Base-by-base conservation (phyloP, 2,797 vertebrate genomes). In the Parambassis ranga region DNA sequence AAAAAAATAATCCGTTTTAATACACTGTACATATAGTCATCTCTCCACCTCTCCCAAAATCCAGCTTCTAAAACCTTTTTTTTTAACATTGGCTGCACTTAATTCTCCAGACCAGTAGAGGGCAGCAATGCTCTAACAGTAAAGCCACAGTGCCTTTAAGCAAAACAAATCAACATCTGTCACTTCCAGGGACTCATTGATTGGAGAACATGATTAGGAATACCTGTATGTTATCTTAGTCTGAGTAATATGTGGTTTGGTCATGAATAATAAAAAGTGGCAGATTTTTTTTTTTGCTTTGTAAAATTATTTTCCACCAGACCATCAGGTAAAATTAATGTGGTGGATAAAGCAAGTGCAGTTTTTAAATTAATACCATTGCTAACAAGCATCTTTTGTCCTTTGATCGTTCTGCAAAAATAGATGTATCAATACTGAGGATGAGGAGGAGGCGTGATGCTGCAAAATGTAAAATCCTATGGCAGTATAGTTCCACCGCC, bases 381-480 rank as follows among this genome's bases (percentile, higher is more conserved):
- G n/a, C n/a, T n/a, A n/a, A n/a, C n/a, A n/a, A n/a, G n/a, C n/a
- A n/a, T 39, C 15, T 10, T 42, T 41, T 27, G 42, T 46, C 8
- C 35, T 61, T 59, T 63, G 49, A 64, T 51, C 44, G 23, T 70
- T 67, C 30, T 57, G 31, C 52, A 77, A 66, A 82, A 77, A 71
- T 71, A 79, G 38, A 55, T 10, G 28, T 28, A 59, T 53, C 15
- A 35, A 8, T 43, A 26, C 7, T 53, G 15, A 52, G 43, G 44
- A 47, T 20, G 7, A 64, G 50, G 55, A 44, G 48, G 72, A 68
- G 67, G 46, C 47, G 74, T 84, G 84, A 88, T 81, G 48, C 57
- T 77, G 83, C 81, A 74, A 61, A 70, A 78, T 62, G 28, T 57
- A 14, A 58, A 72, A 56, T 55, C 23, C 47, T 38, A 52, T 50